Percentiles rank a stretch among this genome's conserved stretches.
Evolutionary conservation across 2,113 vertebrate genomes (phyloP).

Genomic region (Osmerus mordax): DNA sequence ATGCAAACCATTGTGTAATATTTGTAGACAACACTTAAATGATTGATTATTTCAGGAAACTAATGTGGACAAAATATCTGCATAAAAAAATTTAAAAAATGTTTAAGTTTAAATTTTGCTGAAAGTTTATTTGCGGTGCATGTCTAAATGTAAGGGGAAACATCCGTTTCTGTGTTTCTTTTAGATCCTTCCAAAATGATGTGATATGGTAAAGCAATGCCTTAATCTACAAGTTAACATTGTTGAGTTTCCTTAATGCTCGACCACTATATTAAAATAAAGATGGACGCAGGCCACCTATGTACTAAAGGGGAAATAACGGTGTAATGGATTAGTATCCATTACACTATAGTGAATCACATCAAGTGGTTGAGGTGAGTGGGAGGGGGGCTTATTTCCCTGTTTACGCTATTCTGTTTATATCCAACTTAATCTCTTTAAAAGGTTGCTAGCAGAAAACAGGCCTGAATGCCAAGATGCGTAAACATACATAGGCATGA

Average conservation of each 20-base stretch:
- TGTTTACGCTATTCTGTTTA: background rate
- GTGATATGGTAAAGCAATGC: no score
- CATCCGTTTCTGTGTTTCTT: no score
- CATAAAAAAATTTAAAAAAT: no score
- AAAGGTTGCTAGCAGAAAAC: slow-evolving; percentile 1
- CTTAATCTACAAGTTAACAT: background rate
- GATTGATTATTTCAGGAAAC: no score
- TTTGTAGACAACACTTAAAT: no score
- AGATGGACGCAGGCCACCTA: background rate
- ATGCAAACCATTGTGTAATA: background rate
- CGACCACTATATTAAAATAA: background rate
- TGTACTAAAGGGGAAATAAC: background rate
- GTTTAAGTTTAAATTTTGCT: no score
- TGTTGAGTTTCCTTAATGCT: background rate
- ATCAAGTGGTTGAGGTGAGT: background rate
- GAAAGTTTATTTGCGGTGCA: no score
- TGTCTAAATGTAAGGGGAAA: no score
- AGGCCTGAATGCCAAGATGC: slow-evolving; percentile 1
- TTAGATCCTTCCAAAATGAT: no score
- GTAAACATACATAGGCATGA: slow-evolving; percentile 4
- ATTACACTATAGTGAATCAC: slow-evolving; percentile 11
- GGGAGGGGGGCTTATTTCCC: background rate
- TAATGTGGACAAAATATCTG: no score
- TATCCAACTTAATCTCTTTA: slow-evolving; percentile 13
- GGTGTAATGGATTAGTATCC: slow-evolving; percentile 4